Percentiles rank a stretch among this genome's conserved stretches.
phyloP scores from a whole-genome alignment of 2,797 vertebrate species.

The Tarsius wallacei region DNA sequence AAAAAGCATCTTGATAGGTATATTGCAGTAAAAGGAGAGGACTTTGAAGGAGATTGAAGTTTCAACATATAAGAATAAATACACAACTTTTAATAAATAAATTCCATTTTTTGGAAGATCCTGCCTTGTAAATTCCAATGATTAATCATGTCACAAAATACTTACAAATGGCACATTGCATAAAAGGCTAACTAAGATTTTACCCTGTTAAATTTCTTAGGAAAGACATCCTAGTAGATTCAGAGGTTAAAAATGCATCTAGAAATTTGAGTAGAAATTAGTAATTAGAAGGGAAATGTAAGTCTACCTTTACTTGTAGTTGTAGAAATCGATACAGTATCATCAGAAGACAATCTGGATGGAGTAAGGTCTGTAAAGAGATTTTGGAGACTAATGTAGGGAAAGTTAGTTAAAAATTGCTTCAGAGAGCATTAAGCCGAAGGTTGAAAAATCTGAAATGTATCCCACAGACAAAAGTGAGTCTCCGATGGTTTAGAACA shows the following conservation, averaged over 20 bases:
- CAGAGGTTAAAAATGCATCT: neutral
- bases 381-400: neutral
- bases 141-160: no score
- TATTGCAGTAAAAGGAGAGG: no score
- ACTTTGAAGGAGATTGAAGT: no score
- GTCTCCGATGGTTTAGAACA: neutral
- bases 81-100: no score
- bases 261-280: neutral
- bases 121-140: neutral
- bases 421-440: neutral
- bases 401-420: neutral
- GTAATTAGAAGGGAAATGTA: no score
- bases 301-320: rapidly evolving
- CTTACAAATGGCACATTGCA: neutral
- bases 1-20: no score
- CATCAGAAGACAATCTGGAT: neutral
- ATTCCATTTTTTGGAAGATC: no score
- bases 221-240: neutral
- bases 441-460: neutral
- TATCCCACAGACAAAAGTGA: neutral
- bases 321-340: rapidly evolving
- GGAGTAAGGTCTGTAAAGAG: rapidly evolving
- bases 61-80: no score
- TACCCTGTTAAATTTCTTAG: no score
- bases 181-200: neutral